Evolutionary conservation across 2,113 vertebrate species (phyloP).

Genomic region (Lophura nycthemera): DNA sequence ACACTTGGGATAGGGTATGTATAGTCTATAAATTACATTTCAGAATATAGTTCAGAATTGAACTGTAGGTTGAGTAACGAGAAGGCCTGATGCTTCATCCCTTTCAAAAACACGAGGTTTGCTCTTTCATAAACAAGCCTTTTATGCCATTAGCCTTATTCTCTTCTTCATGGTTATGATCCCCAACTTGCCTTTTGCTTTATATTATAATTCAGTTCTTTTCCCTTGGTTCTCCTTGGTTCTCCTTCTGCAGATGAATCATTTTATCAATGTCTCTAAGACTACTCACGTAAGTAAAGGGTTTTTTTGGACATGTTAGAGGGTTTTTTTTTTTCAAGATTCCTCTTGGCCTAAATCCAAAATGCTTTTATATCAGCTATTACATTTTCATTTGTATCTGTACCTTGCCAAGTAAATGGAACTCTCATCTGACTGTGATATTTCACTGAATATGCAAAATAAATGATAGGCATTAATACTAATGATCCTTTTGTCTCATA

Average conservation of each 20-base stretch:
- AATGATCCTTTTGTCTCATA: conserved; percentile 52
- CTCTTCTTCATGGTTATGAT: not conserved
- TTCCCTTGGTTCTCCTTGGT: not conserved
- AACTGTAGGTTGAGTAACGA: not conserved
- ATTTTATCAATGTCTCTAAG: not conserved
- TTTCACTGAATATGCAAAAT: conserved; percentile 37
- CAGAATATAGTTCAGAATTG: not conserved
- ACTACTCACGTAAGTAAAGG: not conserved
- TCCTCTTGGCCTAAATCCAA: conserved; percentile 18
- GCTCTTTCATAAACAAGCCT: not conserved
- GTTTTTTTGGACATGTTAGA: conserved; percentile 9
- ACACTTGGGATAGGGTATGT: rapidly evolving
- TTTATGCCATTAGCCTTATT: not conserved
- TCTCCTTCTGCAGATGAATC: not conserved
- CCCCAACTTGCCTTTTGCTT: not conserved
- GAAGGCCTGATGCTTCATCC: not conserved
- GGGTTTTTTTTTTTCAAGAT: not conserved
- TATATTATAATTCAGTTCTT: not conserved
- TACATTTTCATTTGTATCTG: conserved; percentile 23
- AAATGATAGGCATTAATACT: conserved; percentile 41
- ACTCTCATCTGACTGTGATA: not conserved
- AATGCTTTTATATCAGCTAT: conserved; percentile 26
- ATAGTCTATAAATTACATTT: not conserved
- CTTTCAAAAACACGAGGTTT: not conserved
- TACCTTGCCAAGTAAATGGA: conserved; percentile 35